Evolutionary conservation across 2,888 invertebrate species (phyloP).

Genomic region (Dyspetes luteomarginatus): DNA sequence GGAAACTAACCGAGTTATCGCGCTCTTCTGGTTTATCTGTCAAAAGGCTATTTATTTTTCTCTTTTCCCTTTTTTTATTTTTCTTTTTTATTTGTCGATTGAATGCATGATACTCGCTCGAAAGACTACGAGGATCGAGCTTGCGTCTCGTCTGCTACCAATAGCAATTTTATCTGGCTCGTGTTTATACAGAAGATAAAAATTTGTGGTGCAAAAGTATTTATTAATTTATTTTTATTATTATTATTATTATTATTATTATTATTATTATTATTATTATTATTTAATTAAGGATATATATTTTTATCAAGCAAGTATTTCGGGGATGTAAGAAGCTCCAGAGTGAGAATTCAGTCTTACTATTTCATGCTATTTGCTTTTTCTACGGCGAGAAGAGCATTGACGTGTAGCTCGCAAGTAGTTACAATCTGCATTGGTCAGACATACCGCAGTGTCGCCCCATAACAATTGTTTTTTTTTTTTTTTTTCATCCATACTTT

Average conservation of each 20-base stretch:
- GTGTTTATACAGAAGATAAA: not conserved
- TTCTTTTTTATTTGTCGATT: not conserved
- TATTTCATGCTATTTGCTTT: too few relatives aligned
- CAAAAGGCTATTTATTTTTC: constrained; percentile 13
- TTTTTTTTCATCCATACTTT: too few relatives aligned
- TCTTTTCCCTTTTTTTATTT: constrained; percentile 7
- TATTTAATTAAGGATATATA: too few relatives aligned
- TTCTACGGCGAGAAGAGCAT: too few relatives aligned
- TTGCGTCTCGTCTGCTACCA: not conserved
- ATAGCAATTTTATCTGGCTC: not conserved
- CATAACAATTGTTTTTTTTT: too few relatives aligned
- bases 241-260: not conserved
- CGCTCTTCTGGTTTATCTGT: constrained; percentile 5
- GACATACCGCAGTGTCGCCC: not conserved
- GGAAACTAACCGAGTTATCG: constrained; percentile 33
- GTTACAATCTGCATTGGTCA: not conserved
- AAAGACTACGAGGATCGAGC: not conserved
- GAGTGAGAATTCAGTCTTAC: too few relatives aligned
- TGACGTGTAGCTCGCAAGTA: too few relatives aligned
- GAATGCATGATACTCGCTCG: not conserved
- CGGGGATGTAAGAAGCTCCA: too few relatives aligned
- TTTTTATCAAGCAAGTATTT: too few relatives aligned
- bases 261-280: not conserved
- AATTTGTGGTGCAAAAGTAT: not conserved
- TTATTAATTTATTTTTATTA: not conserved